phyloP scores from a whole-genome alignment of 2,797 vertebrate genomes.

The Pantherophis alleghaniensis region DNA sequence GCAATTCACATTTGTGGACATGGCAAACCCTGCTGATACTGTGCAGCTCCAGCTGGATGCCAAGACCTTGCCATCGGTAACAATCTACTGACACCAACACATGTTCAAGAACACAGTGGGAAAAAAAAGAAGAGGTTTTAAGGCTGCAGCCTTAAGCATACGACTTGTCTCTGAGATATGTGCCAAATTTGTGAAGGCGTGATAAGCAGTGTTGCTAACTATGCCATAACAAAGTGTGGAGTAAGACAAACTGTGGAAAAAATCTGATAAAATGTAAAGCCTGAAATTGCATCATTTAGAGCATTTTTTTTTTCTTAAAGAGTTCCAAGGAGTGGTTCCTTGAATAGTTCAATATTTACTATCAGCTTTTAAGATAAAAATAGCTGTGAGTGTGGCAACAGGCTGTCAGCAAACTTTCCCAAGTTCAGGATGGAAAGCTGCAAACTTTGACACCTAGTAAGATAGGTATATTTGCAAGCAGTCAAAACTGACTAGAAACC shows the following conservation, averaged over 20 bases:
- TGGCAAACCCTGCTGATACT: background rate
- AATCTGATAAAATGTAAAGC: conserved; percentile 66
- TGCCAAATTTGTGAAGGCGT: conserved; percentile 15
- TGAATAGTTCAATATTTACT: conserved; percentile 64
- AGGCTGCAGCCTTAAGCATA: conserved; percentile 11
- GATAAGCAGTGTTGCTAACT: conserved; percentile 52
- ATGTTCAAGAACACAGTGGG: background rate
- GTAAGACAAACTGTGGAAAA: conserved; percentile 57
- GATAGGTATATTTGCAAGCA: conserved; percentile 63
- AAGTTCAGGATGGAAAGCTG: conserved; percentile 66
- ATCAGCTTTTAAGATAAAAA: conserved; percentile 65
- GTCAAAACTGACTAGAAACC: conserved; percentile 61
- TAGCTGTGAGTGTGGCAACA: conserved; percentile 67
- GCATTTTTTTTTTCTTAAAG: conserved; percentile 48
- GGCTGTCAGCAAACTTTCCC: conserved; percentile 65
- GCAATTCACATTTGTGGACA: background rate
- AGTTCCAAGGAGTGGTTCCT: conserved; percentile 56
- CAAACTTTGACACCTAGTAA: conserved; percentile 65
- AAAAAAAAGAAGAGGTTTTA: background rate
- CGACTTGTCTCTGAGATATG: conserved; percentile 4
- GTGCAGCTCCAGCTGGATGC: background rate
- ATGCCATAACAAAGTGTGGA: conserved; percentile 52
- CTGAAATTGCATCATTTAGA: conserved; percentile 57
- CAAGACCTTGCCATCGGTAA: background rate
- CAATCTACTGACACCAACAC: background rate